Base-by-base conservation (phyloP, 2,888 invertebrate species). In the Melanostoma mellinum region DNA sequence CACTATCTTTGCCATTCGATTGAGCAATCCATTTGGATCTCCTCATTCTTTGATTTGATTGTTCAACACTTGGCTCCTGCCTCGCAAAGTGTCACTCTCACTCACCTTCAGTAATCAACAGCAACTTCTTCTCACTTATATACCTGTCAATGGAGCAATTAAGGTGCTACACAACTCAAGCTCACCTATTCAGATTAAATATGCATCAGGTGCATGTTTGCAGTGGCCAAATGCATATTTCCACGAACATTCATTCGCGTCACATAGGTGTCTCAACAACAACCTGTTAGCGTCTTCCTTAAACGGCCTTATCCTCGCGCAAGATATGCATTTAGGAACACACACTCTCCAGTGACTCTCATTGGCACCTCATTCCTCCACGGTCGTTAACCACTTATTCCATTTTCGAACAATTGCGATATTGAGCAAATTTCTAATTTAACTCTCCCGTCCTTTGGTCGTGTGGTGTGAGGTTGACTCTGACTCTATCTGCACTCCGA, bases 321-420 rank as follows among this genome's bases (percentile, higher is more conserved):
- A 48, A 84, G 84, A 78, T 82, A 78, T 82, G 82, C 78, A 78
- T 82, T 78, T 74, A 74, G 73, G 69, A 69, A 20, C 52, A 67
- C 46, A 36, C 46, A 42, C 68, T 58, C 77, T 42, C 46, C 67
- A 40, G 71, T 56, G 65, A 40, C 69, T 44, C 73, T 74, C 78
- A 78, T 84, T 84, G 78, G 53, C 84, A 84, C 84, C 84, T 71
- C 84, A 78, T 74, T 74, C 65, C 78, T 74, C 36, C 48, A 84
- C 84, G 85, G 73, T 88, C 87, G 88, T 88, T 88, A 87, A 87
- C 86, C 88, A 88, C 87, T 88, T 88, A 88, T 88, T 87, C 88
- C 88, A 88, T 87, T 87, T 88, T 87, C 86, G 87, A 87, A 87
- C 86, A 87, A 87, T 87, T 87, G 87, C 81, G 56, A 69, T 72